Evolutionary conservation across 2,113 vertebrate genomes (phyloP).

Genomic region (Piprites chloris): DNA sequence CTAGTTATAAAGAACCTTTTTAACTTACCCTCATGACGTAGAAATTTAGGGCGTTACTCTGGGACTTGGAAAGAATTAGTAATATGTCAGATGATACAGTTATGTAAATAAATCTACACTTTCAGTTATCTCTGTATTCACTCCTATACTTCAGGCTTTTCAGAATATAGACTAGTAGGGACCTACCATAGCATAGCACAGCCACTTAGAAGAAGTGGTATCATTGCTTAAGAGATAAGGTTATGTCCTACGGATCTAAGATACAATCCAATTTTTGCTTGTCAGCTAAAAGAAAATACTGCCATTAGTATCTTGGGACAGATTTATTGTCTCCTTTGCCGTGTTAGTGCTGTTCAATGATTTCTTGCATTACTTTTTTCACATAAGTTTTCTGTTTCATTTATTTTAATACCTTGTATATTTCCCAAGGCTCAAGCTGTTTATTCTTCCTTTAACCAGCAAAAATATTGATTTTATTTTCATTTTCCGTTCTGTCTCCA

Average conservation of each 20-base stretch:
- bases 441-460: background rate
- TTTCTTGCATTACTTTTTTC: background rate
- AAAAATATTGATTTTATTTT: background rate
- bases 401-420: background rate
- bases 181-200: background rate
- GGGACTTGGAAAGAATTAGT: background rate
- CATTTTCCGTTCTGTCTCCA: background rate
- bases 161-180: background rate
- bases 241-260: background rate
- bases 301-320: background rate
- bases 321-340: background rate
- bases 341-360: background rate
- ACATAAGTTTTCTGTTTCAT: background rate
- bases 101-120: background rate
- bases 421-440: background rate
- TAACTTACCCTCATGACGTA: background rate
- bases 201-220: background rate
- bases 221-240: background rate
- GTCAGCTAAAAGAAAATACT: background rate
- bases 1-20: background rate
- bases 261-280: background rate
- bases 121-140: background rate
- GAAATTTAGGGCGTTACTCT: background rate
- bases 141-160: background rate
- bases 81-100: accelerated